phyloP scores from a whole-genome alignment of 2,113 vertebrate genomes.

The Trematomus loennbergii region DNA sequence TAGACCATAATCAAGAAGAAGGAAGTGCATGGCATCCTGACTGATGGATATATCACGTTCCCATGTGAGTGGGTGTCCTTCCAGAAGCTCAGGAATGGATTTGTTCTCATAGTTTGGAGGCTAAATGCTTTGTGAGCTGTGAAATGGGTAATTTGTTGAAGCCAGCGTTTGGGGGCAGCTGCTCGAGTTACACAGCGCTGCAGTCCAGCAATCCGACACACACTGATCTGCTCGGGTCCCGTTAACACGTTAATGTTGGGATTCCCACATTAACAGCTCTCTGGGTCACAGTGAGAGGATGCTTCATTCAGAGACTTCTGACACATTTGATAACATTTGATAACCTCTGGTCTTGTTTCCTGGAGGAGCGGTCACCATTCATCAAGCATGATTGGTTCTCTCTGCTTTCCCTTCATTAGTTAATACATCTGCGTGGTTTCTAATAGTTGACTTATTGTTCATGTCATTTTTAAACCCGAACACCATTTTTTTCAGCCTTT shows the following conservation, averaged over 20 bases:
- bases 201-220: slow-evolving; percentile 73
- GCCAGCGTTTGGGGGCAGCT: slow-evolving; percentile 73
- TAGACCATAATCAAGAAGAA: background rate
- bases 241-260: slow-evolving; percentile 53
- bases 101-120: slow-evolving; percentile 69
- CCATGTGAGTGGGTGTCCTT: slow-evolving; percentile 57
- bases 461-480: background rate
- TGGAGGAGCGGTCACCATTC: background rate
- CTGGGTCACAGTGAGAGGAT: background rate
- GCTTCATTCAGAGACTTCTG: slow-evolving; percentile 12
- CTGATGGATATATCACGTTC: slow-evolving; percentile 49
- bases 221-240: slow-evolving; percentile 55
- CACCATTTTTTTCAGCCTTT: background rate
- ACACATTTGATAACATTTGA: slow-evolving; percentile 24
- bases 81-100: slow-evolving; percentile 57
- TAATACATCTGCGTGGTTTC: too few species aligned
- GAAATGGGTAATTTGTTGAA: slow-evolving; percentile 76
- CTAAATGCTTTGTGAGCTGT: slow-evolving; percentile 76
- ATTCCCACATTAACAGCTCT: slow-evolving; percentile 54
- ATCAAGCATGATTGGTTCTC: too few species aligned
- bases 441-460: background rate
- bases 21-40: background rate
- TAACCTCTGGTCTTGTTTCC: background rate
- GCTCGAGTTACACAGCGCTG: slow-evolving; percentile 59
- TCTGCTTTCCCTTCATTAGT: background rate